Percentiles rank a stretch among this genome's conserved stretches.
These are phyloP conservation scores for Phrynocephalus forsythii DNA, from an alignment of 2,797 vertebrate genomes.

Conservation along the genomic window DNA sequence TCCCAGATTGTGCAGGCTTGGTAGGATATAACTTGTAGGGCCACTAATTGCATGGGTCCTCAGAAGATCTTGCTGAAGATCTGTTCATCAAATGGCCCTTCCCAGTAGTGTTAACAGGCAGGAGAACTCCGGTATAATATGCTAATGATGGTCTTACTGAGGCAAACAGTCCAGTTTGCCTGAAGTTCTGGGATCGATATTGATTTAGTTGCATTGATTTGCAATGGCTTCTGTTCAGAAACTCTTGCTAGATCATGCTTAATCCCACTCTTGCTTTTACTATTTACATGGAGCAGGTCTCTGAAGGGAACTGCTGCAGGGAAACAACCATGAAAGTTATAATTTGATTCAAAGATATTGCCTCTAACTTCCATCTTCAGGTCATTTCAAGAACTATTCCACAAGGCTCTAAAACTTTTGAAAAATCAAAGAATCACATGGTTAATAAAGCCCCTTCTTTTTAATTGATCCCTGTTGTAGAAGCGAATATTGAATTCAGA, in stretches of 20 bases:
- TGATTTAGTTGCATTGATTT: conserved; percentile 1
- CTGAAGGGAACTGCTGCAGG: not conserved
- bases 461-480: not conserved
- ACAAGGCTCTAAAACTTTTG: not conserved
- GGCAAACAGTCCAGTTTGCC: not conserved
- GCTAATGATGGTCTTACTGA: not conserved
- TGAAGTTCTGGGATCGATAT: not conserved
- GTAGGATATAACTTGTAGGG: not conserved
- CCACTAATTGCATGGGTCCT: not conserved
- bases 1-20: not conserved
- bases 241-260: not conserved
- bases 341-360: conserved; percentile 19
- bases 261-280: not conserved
- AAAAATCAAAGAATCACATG: conserved; percentile 14
- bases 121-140: not conserved
- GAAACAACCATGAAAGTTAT: conserved; percentile 14
- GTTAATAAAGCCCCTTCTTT: not conserved
- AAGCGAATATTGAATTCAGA: not conserved
- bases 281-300: not conserved
- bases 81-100: not conserved
- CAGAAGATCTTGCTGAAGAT: not conserved
- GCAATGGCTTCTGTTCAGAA: not conserved
- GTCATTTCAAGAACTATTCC: not conserved
- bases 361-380: not conserved
- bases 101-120: not conserved